Base-by-base conservation (phyloP, 2,797 vertebrate genomes). In the Sebastolobus altivelis region DNA sequence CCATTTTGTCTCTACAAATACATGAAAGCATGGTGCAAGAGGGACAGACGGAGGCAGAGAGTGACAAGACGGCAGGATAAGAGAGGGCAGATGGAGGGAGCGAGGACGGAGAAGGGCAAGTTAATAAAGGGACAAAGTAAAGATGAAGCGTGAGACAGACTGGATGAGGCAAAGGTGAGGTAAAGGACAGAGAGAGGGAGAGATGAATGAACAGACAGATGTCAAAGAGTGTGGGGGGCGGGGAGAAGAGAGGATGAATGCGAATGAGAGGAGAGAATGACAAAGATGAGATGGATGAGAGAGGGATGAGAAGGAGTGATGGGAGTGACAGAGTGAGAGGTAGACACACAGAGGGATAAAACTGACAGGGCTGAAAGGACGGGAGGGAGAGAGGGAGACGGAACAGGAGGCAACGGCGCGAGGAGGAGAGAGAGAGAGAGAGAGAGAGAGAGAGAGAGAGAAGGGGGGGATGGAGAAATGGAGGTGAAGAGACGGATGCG, bases 101-200 rank as follows among this genome's bases (percentile, higher is more conserved):
- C 3, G 20, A 54, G 60, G 60, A 37, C 2, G 2, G 43, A 69
- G n/a, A 73, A 63, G 60, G 72, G 55, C 37, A 52, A 62, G 82
- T 81, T 91, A 66, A 78, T 71, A 13, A 75, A 67, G 11, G 66
- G 77, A 83, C 65, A 73, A 12, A 68, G 66, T 63, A 75, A 69
- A 81, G 70, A 83, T 79, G 69, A 78, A 67, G 52, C 8, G 7
- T 5, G 25, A 72, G 65, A 46, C n/a, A 9, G 54, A 54, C 71
- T 40, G 70, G 66, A 70, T 72, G 70, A 87, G 84, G 80, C 77
- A 84, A 80, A 86, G 86, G 83, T 79, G 78, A 89, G 74, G 77
- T 67, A 72, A 75, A 87, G 86, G 82, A 87, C 84, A 75, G 52
- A 14, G 65, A 72, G 5, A 16, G 63, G 9, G 65, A 65, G 75